Conservation (phyloP, 1,140 invertebrate genomes). For the Harpegnathos saltator region DNA sequence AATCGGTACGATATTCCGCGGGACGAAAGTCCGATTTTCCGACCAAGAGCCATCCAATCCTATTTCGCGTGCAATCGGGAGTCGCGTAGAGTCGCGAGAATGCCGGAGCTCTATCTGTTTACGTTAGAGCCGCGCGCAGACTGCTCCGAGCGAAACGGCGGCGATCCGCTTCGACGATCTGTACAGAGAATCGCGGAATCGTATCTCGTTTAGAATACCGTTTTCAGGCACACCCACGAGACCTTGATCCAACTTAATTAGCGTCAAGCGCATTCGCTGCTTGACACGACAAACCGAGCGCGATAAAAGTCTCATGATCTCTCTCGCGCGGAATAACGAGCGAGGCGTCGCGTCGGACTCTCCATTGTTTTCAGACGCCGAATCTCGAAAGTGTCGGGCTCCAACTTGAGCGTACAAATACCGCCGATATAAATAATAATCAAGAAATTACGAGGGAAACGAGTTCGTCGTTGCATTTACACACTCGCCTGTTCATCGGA, state of each 20-base stretch:
- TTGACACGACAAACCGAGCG: conserved; percentile 32
- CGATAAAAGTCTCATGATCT: conserved; percentile 35
- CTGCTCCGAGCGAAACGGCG: neutral
- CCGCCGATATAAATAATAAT: too few relatives aligned
- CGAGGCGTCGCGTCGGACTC: neutral
- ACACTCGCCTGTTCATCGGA: too few relatives aligned
- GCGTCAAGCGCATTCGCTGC: conserved; percentile 20
- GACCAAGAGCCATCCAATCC: conserved; percentile 48
- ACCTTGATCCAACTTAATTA: conserved; percentile 59
- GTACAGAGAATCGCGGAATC: conserved; percentile 27
- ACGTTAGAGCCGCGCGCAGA: conserved; percentile 30
- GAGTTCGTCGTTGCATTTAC: too few relatives aligned
- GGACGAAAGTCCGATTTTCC: conserved; percentile 41
- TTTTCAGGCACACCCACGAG: conserved; percentile 15
- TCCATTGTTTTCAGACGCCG: neutral
- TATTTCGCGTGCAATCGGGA: conserved; percentile 59
- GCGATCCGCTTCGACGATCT: conserved; percentile 16
- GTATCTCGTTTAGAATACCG: conserved; percentile 47
- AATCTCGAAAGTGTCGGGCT: neutral
- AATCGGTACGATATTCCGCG: conserved; percentile 62
- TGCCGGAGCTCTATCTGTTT: conserved; percentile 20
- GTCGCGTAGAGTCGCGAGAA: conserved; percentile 30
- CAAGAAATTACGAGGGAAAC: too few relatives aligned
- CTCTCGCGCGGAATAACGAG: conserved; percentile 26
- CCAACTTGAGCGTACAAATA: too few relatives aligned